Evolutionary conservation across 2,888 invertebrate genomes (phyloP).

Genomic region (Microplitis deprimator): DNA sequence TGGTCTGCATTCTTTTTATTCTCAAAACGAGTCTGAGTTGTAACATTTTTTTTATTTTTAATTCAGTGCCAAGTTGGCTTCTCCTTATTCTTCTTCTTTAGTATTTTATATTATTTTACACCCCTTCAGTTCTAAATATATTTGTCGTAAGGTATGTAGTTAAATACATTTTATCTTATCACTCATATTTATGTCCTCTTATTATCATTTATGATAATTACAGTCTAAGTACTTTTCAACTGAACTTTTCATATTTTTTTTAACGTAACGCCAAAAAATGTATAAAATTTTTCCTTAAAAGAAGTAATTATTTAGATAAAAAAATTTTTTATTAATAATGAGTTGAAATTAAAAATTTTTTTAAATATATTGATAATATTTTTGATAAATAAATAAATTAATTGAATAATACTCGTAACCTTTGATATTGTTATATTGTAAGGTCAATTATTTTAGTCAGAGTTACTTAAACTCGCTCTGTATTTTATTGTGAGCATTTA

Average conservation of each 20-base stretch:
- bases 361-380: background rate
- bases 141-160: slow-evolving; percentile 7
- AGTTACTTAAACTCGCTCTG: background rate
- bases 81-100: background rate
- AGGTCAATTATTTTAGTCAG: background rate
- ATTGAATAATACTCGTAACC: background rate
- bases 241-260: no score
- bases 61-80: slow-evolving; percentile 35
- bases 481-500: background rate
- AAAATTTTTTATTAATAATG: no score
- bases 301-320: no score
- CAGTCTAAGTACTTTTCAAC: background rate
- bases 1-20: slow-evolving; percentile 27
- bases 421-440: background rate
- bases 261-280: no score
- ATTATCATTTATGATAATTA: background rate
- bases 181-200: background rate
- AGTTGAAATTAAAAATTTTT: no score
- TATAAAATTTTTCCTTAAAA: no score
- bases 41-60: slow-evolving; percentile 1
- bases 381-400: background rate
- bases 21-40: slow-evolving; percentile 20
- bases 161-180: background rate
- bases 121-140: background rate
- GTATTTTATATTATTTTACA: background rate